Percentiles rank a stretch among this genome's conserved stretches.
phyloP scores from a whole-genome alignment of 2,888 invertebrate genomes.

The Zhuqinia jingwanae region DNA sequence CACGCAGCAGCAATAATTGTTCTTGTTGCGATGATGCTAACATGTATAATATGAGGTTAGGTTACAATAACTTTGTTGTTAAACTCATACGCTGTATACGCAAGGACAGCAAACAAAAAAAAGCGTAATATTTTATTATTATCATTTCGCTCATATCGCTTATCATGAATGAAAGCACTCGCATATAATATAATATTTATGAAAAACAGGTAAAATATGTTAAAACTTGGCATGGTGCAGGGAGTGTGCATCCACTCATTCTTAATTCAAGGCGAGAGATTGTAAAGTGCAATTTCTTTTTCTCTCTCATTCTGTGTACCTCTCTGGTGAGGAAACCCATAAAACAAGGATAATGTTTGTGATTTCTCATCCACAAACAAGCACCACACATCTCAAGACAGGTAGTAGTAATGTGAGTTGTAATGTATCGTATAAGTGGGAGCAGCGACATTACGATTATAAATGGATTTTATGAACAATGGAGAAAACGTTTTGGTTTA shows the following conservation, averaged over 20 bases:
- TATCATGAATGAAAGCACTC: conserved; percentile 48
- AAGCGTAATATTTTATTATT: conserved; percentile 42
- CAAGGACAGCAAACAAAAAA: background rate
- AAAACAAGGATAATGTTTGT: conserved; percentile 55
- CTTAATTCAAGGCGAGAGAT: conserved; percentile 34
- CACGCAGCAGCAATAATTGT: no score
- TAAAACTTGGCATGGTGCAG: conserved; percentile 60
- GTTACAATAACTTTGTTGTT: no score
- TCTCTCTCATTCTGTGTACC: background rate
- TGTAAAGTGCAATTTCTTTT: conserved; percentile 62
- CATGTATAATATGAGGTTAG: no score
- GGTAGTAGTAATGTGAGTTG: conserved; percentile 59
- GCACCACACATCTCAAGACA: conserved; percentile 49
- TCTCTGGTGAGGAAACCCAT: conserved; percentile 32
- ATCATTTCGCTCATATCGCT: conserved; percentile 29
- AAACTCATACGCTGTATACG: no score
- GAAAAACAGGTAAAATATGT: conserved; percentile 39
- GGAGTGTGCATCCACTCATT: conserved; percentile 66
- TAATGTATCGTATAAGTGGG: conserved; percentile 56
- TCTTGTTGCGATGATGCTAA: no score
- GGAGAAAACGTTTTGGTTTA: conserved; percentile 47
- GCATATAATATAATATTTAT: background rate
- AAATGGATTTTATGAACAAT: conserved; percentile 65
- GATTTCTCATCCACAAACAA: conserved; percentile 48
- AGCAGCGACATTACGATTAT: conserved; percentile 61